Evolutionary conservation across 2,113 vertebrate genomes (phyloP), one percentile per base, ranked within the genome.

Genomic region (Semnornis frantzii): DNA sequence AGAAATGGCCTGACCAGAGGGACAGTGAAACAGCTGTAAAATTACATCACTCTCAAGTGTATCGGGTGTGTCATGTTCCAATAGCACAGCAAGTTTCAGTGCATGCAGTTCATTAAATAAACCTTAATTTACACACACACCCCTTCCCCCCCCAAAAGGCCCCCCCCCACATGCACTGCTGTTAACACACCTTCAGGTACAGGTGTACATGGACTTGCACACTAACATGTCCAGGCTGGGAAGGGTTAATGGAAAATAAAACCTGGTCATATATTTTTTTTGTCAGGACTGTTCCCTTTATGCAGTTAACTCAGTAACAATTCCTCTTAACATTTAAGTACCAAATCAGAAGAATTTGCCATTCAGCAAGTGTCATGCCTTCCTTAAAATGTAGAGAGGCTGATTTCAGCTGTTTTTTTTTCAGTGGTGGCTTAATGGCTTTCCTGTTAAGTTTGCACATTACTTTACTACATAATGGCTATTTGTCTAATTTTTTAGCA

Each of bases 171-270:
- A 65, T 85, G 81, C 96, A 95, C 95, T 74, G 84, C 94, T 78
- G 69, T 81, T 93, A 70, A 70, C 94, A 76, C 92, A 92, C 93
- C 89, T 79, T 82, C 88, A 17, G 58, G 57, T 82, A 54, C 39
- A 33, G 64, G 5, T 89, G 72, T 74, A 74, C 79, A 33, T 83
- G 89, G 82, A 81, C 83, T 91, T 83, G 73, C 90, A 93, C 25
- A 7, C 83, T 88, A 59, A 70, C 93, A 88, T 95, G 93, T 96
- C 95, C 95, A 95, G 95, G 93, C 95, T 96, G 96, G 95, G 93
- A 97, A 97, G 93, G 95, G 95, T 95, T 97, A 97, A 97, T 78
- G 90, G 64, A 95, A 92, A 95, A 76, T 94, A 82, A 94, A 96
- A 96, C 66, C 95, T 93, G 95, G 87, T 97, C 96, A 84, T 94